These are phyloP conservation scores for Budorcas taxicolor DNA, from an alignment of 2,113 vertebrate genomes.

Conservation along the genomic window DNA sequence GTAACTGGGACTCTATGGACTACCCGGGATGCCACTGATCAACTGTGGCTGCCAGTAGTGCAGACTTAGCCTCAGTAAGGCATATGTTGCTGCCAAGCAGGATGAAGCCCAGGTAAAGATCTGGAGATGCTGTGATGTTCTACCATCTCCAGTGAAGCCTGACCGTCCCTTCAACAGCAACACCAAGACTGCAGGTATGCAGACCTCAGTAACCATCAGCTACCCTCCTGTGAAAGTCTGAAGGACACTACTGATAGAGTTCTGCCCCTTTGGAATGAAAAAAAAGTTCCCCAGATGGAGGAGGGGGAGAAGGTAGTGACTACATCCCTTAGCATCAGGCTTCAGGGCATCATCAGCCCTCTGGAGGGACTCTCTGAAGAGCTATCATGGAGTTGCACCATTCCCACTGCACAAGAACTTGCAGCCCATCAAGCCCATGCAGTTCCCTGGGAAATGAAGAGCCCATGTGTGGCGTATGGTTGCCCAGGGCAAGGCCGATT, in stretches of 20 bases:
- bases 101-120: conserved; percentile 89
- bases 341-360: conserved; percentile 89
- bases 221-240: conserved; percentile 87
- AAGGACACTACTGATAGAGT: conserved; percentile 90
- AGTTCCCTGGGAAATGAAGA: conserved; percentile 95
- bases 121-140: conserved; percentile 86
- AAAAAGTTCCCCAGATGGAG: conserved; percentile 88
- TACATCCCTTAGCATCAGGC: conserved; percentile 88
- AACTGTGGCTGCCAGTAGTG: conserved; percentile 89
- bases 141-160: conserved; percentile 84
- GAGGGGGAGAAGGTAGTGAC: conserved; percentile 88
- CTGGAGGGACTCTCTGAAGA: conserved; percentile 93
- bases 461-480: conserved; percentile 94
- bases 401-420: conserved; percentile 96
- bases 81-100: conserved; percentile 87
- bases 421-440: conserved; percentile 94
- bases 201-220: conserved; percentile 87
- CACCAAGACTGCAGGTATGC: conserved; percentile 89
- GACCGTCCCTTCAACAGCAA: conserved; percentile 85
- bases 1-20: conserved; percentile 88
- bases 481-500: conserved; percentile 95
- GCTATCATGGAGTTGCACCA: conserved; percentile 98
- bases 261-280: conserved; percentile 90
- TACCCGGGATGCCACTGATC: conserved; percentile 85
- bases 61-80: conserved; percentile 89